Base-by-base conservation (phyloP, 92 coral and sea anemone species). In the Epizoanthus ramosus region DNA sequence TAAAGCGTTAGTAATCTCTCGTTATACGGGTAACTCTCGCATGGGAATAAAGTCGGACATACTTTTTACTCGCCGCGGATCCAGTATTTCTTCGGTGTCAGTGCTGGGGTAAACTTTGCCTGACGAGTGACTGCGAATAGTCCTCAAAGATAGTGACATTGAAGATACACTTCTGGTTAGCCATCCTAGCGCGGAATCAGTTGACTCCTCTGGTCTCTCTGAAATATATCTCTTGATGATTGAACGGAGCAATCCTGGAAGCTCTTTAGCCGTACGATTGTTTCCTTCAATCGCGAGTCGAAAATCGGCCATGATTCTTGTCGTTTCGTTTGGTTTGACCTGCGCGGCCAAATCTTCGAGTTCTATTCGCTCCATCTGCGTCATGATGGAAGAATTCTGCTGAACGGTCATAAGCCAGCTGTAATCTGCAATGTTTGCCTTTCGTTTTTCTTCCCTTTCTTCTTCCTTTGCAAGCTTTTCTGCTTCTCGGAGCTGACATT, bases 41-140 rank as follows among this genome's bases (percentile, higher is more conserved):
- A 92, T 41, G 52, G 93, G 88, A 17, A 92, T 83, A 74, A 93
- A 93, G 75, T 93, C 93, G 18, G 98, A 92, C 91, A 93, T 86
- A 93, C 98, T 93, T 81, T 89, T 90, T 28, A 88, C 90, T 52
- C 98, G 91, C 81, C 94, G 90, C 22, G 92, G 77, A 41, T 84
- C 87, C 54, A 86, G 57, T 2, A 73, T 85, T 57, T 63, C 89
- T 12, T 84, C 85, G 56, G 86, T 33, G 56, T 57, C 90, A 5
- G 85, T 80, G 61, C 84, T 75, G 5, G 98, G 98, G 68, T 88
- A 91, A 12, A 93, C 93, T 83, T 85, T 89, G 17, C 91, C 89
- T 39, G 98, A 91, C 53, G 98, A 81, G 53, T 88, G 93, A 79
- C 88, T 91, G 14, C 93, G 76, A 39, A 93, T 54, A 9, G 93